These are phyloP conservation scores for Macrosoma leucophasiata DNA, from an alignment of 2,888 invertebrate genomes.

Conservation along the genomic window DNA sequence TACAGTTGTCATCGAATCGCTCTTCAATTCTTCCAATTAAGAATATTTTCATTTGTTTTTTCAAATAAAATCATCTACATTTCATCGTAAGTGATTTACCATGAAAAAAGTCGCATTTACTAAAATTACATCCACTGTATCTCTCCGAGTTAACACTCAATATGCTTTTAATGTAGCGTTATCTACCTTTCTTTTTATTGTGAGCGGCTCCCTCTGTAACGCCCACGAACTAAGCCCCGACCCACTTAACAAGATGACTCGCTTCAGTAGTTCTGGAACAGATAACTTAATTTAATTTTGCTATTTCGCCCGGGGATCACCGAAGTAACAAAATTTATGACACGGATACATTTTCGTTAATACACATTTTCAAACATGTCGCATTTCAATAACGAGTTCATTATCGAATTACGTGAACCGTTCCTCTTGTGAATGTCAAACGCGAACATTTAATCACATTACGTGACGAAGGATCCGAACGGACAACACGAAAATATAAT, in stretches of 20 bases:
- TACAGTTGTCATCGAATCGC: too few relatives aligned
- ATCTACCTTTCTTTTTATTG: slow-evolving; percentile 81
- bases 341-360: slow-evolving; percentile 23
- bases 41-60: too few relatives aligned
- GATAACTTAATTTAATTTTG: slow-evolving; percentile 60
- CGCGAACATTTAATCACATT: slow-evolving; percentile 56
- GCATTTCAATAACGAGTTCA: slow-evolving; percentile 4
- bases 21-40: too few relatives aligned
- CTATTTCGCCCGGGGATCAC: slow-evolving; percentile 48
- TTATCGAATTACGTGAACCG: slow-evolving; percentile 31
- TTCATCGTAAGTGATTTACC: too few relatives aligned
- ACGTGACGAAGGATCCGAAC: slow-evolving; percentile 47
- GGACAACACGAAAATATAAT: slow-evolving; percentile 49
- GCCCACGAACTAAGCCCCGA: slow-evolving; percentile 95
- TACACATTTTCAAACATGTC: slow-evolving; percentile 21
- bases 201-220: slow-evolving; percentile 87
- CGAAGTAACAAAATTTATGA: slow-evolving; percentile 31
- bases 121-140: slow-evolving; percentile 19
- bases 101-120: too few relatives aligned
- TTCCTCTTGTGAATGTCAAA: slow-evolving; percentile 25
- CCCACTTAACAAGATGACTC: slow-evolving; percentile 91
- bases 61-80: too few relatives aligned
- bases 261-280: slow-evolving; percentile 88
- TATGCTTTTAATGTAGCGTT: slow-evolving; percentile 27
- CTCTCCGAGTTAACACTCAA: slow-evolving; percentile 23